Conservation (phyloP, 2,888 invertebrate genomes). For the Pseudeuparius sepicola region DNA sequence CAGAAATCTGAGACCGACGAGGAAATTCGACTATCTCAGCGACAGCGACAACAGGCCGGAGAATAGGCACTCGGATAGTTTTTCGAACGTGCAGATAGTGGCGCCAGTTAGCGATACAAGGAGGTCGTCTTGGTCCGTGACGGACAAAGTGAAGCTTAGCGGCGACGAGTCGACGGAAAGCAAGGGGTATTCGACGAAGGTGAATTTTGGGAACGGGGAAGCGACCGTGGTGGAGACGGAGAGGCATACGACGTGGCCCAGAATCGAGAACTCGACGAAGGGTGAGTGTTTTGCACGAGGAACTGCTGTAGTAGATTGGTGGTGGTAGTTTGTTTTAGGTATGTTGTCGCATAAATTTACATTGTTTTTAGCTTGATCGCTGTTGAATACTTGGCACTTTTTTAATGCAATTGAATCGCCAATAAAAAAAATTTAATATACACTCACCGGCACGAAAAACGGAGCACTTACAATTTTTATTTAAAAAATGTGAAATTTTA, state of each 20-base stretch:
- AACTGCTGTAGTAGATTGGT: background rate
- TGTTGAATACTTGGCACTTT: no score
- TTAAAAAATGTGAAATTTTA: no score
- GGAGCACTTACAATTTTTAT: no score
- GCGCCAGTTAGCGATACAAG: slow-evolving; percentile 22
- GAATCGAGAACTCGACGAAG: slow-evolving; percentile 31
- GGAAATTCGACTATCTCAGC: slow-evolving; percentile 28
- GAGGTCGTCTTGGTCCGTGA: slow-evolving; percentile 38
- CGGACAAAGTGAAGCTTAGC: slow-evolving; percentile 43
- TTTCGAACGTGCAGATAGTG: slow-evolving; percentile 22
- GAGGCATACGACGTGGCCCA: slow-evolving; percentile 32
- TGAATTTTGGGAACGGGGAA: slow-evolving; percentile 43
- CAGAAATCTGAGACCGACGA: slow-evolving; percentile 32
- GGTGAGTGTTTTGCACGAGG: slow-evolving; percentile 26
- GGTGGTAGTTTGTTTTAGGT: slow-evolving; percentile 3
- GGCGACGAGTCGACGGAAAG: slow-evolving; percentile 35
- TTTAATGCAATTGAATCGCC: no score
- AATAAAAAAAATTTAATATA: no score
- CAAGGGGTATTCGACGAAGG: slow-evolving; percentile 49
- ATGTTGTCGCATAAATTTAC: no score
- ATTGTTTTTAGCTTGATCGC: no score
- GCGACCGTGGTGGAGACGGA: slow-evolving; percentile 38
- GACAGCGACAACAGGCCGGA: slow-evolving; percentile 23
- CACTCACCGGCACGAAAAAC: no score
- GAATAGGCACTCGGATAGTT: slow-evolving; percentile 24